A percentile compares a stretch with the other conserved stretches of the same genome.
These are phyloP conservation scores for Hesperophylax magnus DNA, from an alignment of 1,140 invertebrate genomes.

Conservation along the genomic window DNA sequence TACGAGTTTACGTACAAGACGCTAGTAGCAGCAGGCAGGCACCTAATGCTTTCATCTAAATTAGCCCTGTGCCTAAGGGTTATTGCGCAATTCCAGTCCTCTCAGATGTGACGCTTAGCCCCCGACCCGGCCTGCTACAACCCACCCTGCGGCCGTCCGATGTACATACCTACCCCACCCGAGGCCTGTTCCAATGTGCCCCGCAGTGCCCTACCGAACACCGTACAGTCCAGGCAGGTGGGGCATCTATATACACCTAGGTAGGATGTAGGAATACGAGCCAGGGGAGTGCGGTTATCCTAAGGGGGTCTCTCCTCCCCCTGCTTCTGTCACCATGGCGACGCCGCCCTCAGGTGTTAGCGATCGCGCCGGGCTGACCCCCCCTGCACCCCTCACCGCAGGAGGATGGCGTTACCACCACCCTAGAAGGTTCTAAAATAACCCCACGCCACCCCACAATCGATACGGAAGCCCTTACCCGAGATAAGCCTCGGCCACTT, in stretches of 20 bases:
- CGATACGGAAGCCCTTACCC: slow-evolving; percentile 12
- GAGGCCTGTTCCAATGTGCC: too few species aligned
- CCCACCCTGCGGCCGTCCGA: too few species aligned
- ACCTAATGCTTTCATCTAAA: slow-evolving; percentile 4
- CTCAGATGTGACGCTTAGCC: slow-evolving; percentile 1
- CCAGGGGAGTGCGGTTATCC: neutral
- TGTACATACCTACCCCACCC: too few species aligned
- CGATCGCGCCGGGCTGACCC: slow-evolving; percentile 32
- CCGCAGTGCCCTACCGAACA: too few species aligned
- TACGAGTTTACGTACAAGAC: neutral
- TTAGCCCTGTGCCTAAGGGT: neutral
- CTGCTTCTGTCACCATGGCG: slow-evolving; percentile 3
- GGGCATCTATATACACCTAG: neutral
- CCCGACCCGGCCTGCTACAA: neutral
- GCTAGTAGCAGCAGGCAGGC: neutral
- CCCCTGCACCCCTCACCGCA: neutral
- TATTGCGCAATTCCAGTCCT: slow-evolving; percentile 23
- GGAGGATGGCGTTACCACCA: neutral
- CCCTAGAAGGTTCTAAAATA: slow-evolving; percentile 1
- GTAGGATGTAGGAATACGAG: neutral
- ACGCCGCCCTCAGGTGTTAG: slow-evolving; percentile 36
- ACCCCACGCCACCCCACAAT: neutral
- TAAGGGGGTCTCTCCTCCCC: neutral
- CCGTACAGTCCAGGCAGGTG: too few species aligned
- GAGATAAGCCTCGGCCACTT: slow-evolving; percentile 1